Evolutionary conservation across 2,113 vertebrate genomes (phyloP), one percentile per base, ranked within the genome.

Genomic region (Phycodurus eques): DNA sequence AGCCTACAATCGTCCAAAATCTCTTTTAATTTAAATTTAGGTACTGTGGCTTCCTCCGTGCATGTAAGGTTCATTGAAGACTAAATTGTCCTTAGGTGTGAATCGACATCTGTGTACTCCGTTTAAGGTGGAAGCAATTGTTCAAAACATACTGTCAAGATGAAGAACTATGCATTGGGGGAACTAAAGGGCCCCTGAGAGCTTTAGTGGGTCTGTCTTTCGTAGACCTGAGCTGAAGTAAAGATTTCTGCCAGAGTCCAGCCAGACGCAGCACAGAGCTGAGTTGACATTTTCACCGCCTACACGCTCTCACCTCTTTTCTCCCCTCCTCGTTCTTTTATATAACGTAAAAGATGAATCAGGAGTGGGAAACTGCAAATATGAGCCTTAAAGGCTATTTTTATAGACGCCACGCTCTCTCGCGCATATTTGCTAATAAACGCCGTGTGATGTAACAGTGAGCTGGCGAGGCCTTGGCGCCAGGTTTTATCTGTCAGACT

Each of bases 291-390:
- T 57, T 78, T 73, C 64, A 80, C 82, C 79, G 82, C 83, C 83
- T 81, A 87, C 81, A 73, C 83, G 75, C 71, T 78, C 44, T 75
- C 79, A 87, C 82, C 77, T 72, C 56, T 75, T 62, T 75, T 71
- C 72, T 75, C 5, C 66, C 70, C 71, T 78, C 76, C 60, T 76
- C 73, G 56, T 70, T 62, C 82, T 73, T 80, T 90, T 89, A 90
- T 84, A 85, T 90, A 89, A 90, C 79, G 65, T 69, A 44, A 22
- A 43, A 19, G 77, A 80, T 91, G 90, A 91, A 77, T 91, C 90
- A 89, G 71, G 72, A 81, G 88, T 89, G 86, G 81, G 84, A 87
- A 87, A 86, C 67, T 61, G 68, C 67, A 31, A 22, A 54, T 78
- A 77, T 81, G 81, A 85, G 74, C 80, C 72, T 74, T 75, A 47